Evolutionary conservation across 2,888 invertebrate species (phyloP), one percentile per base, ranked within the genome.

Genomic region (Serrognathus titanus): DNA sequence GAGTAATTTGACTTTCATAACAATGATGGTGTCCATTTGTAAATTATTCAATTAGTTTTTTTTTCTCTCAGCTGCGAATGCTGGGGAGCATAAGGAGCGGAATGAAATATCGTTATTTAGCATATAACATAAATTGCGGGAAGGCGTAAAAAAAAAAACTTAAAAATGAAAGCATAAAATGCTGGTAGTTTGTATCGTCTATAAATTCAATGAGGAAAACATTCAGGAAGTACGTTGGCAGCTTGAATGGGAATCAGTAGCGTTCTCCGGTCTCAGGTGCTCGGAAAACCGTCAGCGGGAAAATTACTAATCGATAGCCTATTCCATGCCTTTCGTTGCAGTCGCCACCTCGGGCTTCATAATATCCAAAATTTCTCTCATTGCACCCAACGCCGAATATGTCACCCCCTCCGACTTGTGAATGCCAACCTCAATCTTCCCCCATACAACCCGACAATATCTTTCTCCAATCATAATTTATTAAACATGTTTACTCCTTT

Each of bases 221-320:
- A 56, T 60, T 60, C 53, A 59, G 59, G 57, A 55, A 60, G 51
- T 53, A 54, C 53, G 58, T 53, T 54, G 59, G 59, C 55, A 54
- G 59, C 51, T 61, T 61, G 57, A 61, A 61, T 58, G 55, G 57
- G 60, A 62, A 61, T 62, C 60, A 59, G 59, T 52, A 53, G 53
- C 59, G 55, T 63, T 58, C 57, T 55, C 58, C 54, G 60, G 65
- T 54, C 65, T 60, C 63, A 63, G 65, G 63, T 65, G 65, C 62
- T 63, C 52, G 57, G 59, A 63, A 65, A 65, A 63, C 61, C 62
- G 61, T 62, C 62, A 61, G 59, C 54, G 58, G 58, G 63, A 61
- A 65, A 63, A 65, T 65, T 65, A 63, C 63, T 63, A 65, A 65
- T 65, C 65, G 65, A 65, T 65, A 65, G 53, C 59, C 63, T 59